Percentiles rank a stretch among this genome's conserved stretches.
Evolutionary conservation across 2,797 vertebrate genomes (phyloP).

Genomic region (Stomatorhinus walkeri): DNA sequence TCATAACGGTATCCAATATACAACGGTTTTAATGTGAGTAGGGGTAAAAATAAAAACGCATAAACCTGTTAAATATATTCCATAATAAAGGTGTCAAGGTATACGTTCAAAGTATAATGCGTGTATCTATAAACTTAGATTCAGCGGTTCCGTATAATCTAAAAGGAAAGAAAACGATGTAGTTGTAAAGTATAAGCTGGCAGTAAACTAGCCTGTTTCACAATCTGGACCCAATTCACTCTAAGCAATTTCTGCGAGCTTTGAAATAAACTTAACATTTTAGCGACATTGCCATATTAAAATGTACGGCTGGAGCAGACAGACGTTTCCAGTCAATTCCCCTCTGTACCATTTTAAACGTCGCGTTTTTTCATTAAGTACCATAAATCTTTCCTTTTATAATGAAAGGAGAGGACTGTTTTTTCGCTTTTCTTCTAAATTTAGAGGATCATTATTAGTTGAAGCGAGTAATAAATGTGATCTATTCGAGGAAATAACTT

Average conservation of each 20-base stretch:
- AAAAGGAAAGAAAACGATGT: not conserved
- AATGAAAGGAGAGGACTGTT: constrained; percentile 48
- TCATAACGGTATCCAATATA: not conserved
- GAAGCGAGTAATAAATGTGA: constrained; percentile 37
- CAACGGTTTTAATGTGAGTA: not conserved
- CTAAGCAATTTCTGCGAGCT: constrained; percentile 9
- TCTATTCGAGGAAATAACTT: constrained; percentile 33
- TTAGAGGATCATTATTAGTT: constrained; percentile 54
- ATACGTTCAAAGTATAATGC: not conserved
- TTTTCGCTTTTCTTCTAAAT: constrained; percentile 37
- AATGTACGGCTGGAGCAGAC: constrained; percentile 20
- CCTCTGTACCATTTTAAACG: constrained; percentile 52
- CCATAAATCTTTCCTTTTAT: constrained; percentile 53
- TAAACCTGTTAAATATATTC: not conserved
- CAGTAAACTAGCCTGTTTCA: not conserved
- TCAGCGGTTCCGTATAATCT: not conserved
- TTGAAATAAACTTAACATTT: constrained; percentile 22
- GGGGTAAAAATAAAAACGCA: constrained; percentile 1
- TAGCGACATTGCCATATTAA: constrained; percentile 22
- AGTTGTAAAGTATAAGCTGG: not conserved
- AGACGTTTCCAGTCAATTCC: constrained; percentile 38
- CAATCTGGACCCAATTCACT: constrained; percentile 7
- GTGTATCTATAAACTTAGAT: not conserved
- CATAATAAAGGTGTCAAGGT: not conserved
- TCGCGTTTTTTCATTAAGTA: constrained; percentile 49